Base-by-base conservation (phyloP, 2,888 invertebrate species). In the Diachrysia chrysitis region DNA sequence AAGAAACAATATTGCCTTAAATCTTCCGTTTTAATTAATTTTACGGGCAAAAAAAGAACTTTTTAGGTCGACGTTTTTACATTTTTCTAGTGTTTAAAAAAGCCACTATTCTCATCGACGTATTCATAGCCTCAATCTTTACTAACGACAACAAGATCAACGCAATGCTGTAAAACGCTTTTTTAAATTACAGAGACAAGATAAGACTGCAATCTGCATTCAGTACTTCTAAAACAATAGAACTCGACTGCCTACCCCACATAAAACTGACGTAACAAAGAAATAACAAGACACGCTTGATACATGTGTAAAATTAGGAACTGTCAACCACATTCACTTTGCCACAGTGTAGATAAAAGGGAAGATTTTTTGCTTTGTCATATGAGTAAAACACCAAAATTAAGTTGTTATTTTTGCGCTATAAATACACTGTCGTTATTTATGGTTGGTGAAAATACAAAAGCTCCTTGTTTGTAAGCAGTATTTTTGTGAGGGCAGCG, bases 351-450 rank as follows among this genome's bases (percentile, higher is more conserved):
- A 71, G 61, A 75, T 69, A 69, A 71, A 48, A 75, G 63, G n/a
- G 55, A 61, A 58, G 25, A 14, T 46, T 66, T 72, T 77, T 72
- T 79, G 62, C 62, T 69, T 74, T 74, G 37, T 64, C 9, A 23
- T 51, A 51, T 56, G 60, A 48, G 63, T 63, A 63, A 9, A 65
- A 23, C 46, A 62, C 55, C 46, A 29, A 63, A 29, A 63, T 58
- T 53, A 75, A 70, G 61, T 71, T 58, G 17, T 21, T 56, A 61
- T 51, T 61, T 67, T 67, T 69, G n/a, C 29, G 17, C 32, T 58
- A 63, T 23, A 56, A 55, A 14, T 32, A 63, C 51, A 23, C 23
- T 63, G 66, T 58, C 61, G 21, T 68, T 53, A 61, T 25, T 58
- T 21, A 37, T 29, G 29, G 17, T 25, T 73, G 37, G 51, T 54